These are phyloP conservation scores for Amblyteles armatorius DNA, from an alignment of 2,888 invertebrate genomes.

Conservation along the genomic window DNA sequence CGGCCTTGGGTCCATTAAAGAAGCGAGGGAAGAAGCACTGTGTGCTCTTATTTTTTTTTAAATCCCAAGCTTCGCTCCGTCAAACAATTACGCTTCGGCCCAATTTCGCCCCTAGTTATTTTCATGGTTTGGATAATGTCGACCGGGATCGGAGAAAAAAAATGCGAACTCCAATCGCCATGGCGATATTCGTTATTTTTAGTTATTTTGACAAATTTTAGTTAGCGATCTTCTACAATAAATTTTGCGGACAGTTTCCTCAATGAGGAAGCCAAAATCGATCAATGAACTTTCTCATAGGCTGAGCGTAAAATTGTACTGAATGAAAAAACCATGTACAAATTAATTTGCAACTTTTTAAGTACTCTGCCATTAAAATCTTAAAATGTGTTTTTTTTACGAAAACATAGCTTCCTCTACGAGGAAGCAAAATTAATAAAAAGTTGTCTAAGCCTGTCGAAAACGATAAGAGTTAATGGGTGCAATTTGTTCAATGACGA, in stretches of 20 bases:
- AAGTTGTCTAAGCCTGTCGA: background rate
- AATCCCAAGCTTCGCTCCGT: background rate
- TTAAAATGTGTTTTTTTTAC: too few relatives aligned
- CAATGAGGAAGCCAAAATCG: too few relatives aligned
- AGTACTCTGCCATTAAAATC: too few relatives aligned
- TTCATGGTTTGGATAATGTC: conserved; percentile 55
- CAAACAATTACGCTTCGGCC: conserved; percentile 3
- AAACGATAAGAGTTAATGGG: conserved; percentile 3
- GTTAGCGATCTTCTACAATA: too few relatives aligned
- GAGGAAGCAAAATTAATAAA: background rate
- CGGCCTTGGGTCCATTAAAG: conserved; percentile 76
- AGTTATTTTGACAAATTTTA: background rate
- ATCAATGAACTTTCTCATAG: too few relatives aligned
- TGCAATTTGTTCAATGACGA: conserved; percentile 13
- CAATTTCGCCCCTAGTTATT: conserved; percentile 27
- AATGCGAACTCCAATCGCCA: conserved; percentile 13
- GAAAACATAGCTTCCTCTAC: too few relatives aligned
- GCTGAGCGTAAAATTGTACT: too few relatives aligned
- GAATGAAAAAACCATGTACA: too few relatives aligned
- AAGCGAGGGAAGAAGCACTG: conserved; percentile 63
- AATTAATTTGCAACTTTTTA: too few relatives aligned
- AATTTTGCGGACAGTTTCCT: too few relatives aligned
- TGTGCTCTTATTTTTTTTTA: conserved; percentile 31
- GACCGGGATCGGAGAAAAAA: background rate
- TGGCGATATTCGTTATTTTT: background rate